A percentile compares a stretch with the other conserved stretches of the same genome.
Conservation (phyloP, 2,888 invertebrate genomes). For the Perithous albicinctus region DNA sequence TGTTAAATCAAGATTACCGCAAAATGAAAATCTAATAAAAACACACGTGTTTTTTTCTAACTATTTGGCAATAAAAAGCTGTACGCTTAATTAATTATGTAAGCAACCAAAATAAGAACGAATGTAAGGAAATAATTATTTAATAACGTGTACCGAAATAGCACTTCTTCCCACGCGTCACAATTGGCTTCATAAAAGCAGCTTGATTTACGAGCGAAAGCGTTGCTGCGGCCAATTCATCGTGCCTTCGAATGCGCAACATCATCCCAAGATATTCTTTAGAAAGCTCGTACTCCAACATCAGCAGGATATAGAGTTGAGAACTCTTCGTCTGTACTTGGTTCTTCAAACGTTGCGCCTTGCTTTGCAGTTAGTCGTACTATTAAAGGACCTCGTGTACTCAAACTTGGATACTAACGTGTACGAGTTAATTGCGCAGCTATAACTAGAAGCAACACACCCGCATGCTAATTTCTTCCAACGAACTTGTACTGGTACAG, state of each 20-base stretch:
- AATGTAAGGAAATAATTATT: too few species aligned
- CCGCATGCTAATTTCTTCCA: conserved; percentile 31
- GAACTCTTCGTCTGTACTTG: conserved; percentile 32
- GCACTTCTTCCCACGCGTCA: too few species aligned
- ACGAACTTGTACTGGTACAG: conserved; percentile 5
- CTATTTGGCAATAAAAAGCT: too few species aligned
- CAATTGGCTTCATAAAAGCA: too few species aligned
- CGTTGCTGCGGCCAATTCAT: conserved; percentile 57
- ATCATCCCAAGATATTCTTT: conserved; percentile 25
- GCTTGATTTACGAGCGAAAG: conserved; percentile 78
- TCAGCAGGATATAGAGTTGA: conserved; percentile 23
- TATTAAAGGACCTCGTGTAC: conserved; percentile 17
- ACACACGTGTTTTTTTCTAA: too few species aligned
- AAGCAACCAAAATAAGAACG: too few species aligned
- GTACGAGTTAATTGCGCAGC: conserved; percentile 45
- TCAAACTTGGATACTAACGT: not conserved
- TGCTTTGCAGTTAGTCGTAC: not conserved
- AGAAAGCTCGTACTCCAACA: conserved; percentile 32
- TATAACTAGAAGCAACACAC: conserved; percentile 29
- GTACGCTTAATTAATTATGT: too few species aligned
- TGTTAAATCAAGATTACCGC: too few species aligned
- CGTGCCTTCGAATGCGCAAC: conserved; percentile 20
- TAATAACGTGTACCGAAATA: too few species aligned
- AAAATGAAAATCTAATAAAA: too few species aligned
- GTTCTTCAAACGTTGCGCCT: conserved; percentile 29